phyloP scores from a whole-genome alignment of 2,113 vertebrate species.

The Psittacula cyanocephala region DNA sequence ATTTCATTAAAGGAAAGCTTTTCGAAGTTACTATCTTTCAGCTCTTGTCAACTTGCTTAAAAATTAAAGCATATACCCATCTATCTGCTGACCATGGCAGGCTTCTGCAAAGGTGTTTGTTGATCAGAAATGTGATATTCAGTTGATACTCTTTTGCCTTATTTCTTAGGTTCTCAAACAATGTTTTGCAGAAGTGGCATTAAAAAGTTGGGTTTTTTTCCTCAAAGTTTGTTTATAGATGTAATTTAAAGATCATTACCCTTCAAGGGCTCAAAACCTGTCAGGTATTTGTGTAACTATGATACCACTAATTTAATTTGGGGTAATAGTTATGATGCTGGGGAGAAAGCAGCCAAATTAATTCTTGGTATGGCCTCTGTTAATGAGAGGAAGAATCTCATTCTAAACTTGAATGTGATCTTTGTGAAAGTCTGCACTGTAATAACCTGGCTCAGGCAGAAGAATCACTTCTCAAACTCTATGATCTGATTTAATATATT shows the following conservation, averaged over 20 bases:
- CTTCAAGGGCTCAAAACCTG: not conserved
- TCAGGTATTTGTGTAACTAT: not conserved
- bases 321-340: not conserved
- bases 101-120: conserved; percentile 20
- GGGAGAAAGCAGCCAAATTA: not conserved
- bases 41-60: conserved; percentile 26
- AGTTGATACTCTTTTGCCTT: not conserved
- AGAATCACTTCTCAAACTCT: not conserved
- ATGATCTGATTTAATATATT: accelerated
- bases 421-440: accelerated
- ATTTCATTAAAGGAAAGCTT: not conserved
- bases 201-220: not conserved
- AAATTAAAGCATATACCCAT: conserved; percentile 30
- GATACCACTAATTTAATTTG: not conserved
- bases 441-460: not conserved
- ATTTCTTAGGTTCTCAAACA: not conserved
- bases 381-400: not conserved
- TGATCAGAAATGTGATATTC: not conserved
- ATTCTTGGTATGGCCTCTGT: not conserved
- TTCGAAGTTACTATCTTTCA: not conserved
- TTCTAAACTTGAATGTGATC: accelerated
- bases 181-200: not conserved
- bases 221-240: not conserved
- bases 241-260: not conserved
- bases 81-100: not conserved